These are phyloP conservation scores for Nesospiza acunhae DNA, from an alignment of 2,113 vertebrate genomes.

Conservation along the genomic window DNA sequence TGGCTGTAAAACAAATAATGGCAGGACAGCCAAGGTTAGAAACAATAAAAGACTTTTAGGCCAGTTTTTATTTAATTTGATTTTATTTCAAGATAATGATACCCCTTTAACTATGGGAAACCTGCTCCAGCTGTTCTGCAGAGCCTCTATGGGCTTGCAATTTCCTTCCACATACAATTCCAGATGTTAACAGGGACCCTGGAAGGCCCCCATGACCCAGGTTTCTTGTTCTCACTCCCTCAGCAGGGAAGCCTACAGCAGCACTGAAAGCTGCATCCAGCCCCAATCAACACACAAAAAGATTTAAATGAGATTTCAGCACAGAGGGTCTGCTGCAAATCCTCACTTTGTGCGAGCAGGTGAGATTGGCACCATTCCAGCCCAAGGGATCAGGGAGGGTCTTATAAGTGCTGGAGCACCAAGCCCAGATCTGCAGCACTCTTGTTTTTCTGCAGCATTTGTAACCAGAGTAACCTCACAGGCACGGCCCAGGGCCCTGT, in stretches of 20 bases:
- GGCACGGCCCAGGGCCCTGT: not conserved
- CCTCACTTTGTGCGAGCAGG: not conserved
- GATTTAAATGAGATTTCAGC: not conserved
- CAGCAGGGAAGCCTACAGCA: not conserved
- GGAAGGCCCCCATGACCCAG: not conserved
- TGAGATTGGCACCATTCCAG: not conserved
- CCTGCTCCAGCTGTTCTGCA: conserved; percentile 43
- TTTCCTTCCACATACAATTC: conserved; percentile 40
- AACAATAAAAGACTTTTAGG: conserved; percentile 13
- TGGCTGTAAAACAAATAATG: not conserved
- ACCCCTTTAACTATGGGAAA: not conserved
- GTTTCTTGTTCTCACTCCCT: not conserved
- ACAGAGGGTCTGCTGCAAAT: not conserved
- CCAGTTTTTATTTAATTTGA: conserved; percentile 30
- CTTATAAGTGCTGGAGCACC: rapidly evolving
- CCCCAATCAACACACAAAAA: not conserved
- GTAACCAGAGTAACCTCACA: not conserved
- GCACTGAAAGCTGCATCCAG: not conserved
- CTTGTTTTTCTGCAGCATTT: not conserved
- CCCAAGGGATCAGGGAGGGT: not conserved
- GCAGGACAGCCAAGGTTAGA: not conserved
- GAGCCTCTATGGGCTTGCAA: not conserved
- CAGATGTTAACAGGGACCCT: conserved; percentile 27
- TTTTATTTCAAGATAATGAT: conserved; percentile 29
- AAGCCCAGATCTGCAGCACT: not conserved